Evolutionary conservation across 2,888 invertebrate genomes (phyloP).

Genomic region (Tetheella fluctuosa): DNA sequence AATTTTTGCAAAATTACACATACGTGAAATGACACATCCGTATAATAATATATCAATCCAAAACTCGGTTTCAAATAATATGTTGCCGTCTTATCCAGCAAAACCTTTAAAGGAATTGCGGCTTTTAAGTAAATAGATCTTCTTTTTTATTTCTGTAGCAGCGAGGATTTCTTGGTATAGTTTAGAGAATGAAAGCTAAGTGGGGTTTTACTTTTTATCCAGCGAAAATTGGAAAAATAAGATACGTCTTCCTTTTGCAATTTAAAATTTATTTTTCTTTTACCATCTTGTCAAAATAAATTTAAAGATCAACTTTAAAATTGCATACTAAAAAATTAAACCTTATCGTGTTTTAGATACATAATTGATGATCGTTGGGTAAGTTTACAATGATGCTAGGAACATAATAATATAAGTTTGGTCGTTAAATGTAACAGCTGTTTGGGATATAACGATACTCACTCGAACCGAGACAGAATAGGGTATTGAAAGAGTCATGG

Average conservation of each 20-base stretch:
- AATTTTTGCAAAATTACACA: no score
- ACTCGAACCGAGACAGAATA: conserved; percentile 56
- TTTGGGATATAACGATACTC: conserved; percentile 69
- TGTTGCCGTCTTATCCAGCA: conserved; percentile 1
- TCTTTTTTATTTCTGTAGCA: conserved; percentile 31
- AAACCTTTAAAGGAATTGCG: conserved; percentile 11
- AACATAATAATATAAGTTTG: conserved; percentile 77
- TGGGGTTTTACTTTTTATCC: conserved; percentile 51
- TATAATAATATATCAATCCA: no score
- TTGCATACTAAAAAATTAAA: conserved; percentile 26
- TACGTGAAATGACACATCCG: no score
- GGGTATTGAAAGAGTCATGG: conserved; percentile 62
- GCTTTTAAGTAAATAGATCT: conserved; percentile 23
- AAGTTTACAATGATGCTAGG: conserved; percentile 68
- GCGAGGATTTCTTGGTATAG: conserved; percentile 25
- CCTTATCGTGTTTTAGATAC: conserved; percentile 19
- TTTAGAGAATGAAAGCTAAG: conserved; percentile 39
- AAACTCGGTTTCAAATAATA: no score
- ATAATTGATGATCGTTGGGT: conserved; percentile 57
- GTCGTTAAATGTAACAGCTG: conserved; percentile 79
- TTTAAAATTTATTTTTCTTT: conserved; percentile 30
- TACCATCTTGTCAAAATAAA: background rate
- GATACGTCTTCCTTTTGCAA: conserved; percentile 30
- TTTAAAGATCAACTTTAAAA: conserved; percentile 13
- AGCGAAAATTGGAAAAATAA: conserved; percentile 56